Conservation (phyloP, 2,113 vertebrate species). For the Australoheros scitulus region DNA sequence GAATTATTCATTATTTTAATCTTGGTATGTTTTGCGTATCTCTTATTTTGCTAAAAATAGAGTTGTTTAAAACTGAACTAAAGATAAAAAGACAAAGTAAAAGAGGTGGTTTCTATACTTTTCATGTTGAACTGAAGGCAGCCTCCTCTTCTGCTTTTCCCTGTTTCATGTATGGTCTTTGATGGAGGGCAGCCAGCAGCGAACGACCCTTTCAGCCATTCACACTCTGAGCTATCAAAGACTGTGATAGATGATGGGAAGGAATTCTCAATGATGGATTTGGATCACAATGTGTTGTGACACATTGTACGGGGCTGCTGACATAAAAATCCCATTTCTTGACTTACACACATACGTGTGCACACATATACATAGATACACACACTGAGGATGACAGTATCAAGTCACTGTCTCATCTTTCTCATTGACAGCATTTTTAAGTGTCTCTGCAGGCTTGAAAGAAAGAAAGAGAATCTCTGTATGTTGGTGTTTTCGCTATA, state of each 20-base stretch:
- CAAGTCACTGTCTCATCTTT: background rate
- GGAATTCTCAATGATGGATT: conserved; percentile 52
- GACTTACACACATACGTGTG: background rate
- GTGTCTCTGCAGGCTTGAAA: conserved; percentile 5
- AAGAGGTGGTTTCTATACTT: background rate
- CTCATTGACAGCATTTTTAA: background rate
- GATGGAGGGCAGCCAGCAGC: conserved; percentile 45
- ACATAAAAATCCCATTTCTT: conserved; percentile 35
- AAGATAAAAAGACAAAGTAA: background rate
- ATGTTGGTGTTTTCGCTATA: background rate
- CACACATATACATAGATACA: conserved; percentile 4
- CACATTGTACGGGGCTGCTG: conserved; percentile 28
- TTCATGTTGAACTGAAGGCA: background rate
- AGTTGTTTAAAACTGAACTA: background rate
- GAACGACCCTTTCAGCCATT: conserved; percentile 34
- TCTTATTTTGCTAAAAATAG: background rate
- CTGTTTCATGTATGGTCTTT: conserved; percentile 19
- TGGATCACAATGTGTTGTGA: conserved; percentile 51
- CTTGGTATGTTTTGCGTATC: background rate
- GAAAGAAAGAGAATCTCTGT: conserved; percentile 7
- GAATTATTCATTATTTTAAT: background rate
- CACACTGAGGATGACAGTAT: conserved; percentile 14
- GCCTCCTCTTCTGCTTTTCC: background rate
- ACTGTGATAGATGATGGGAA: conserved; percentile 48
- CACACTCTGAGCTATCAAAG: conserved; percentile 39